These are phyloP conservation scores for Machimus atricapillus DNA, from an alignment of 2,888 invertebrate species.

Conservation along the genomic window DNA sequence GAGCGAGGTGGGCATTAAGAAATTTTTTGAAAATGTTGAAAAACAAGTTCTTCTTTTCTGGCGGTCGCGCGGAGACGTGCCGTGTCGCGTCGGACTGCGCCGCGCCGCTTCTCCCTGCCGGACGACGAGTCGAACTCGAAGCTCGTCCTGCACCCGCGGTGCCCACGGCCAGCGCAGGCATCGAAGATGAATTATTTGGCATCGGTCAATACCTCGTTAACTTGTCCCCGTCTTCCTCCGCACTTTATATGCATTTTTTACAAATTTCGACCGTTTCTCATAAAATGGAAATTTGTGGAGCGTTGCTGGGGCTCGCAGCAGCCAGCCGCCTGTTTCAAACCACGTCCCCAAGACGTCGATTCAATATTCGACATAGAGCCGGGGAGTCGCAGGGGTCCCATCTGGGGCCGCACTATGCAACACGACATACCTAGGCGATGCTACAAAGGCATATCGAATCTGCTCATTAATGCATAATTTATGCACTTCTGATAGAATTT, in stretches of 20 bases:
- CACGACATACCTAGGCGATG: neutral
- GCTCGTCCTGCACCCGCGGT: conserved; percentile 32
- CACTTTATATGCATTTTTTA: conserved; percentile 32
- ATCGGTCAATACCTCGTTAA: conserved; percentile 42
- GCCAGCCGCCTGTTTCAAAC: conserved; percentile 16
- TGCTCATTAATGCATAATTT: conserved; percentile 44
- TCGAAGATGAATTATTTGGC: conserved; percentile 45
- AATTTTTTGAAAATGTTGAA: conserved; percentile 33
- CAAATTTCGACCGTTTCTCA: conserved; percentile 39
- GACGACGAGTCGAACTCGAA: neutral
- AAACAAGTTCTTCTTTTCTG: conserved; percentile 39
- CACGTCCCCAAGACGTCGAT: conserved; percentile 6
- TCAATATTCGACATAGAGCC: neutral
- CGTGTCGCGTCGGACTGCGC: neutral
- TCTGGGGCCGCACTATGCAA: neutral
- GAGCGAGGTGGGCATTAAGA: conserved; percentile 5
- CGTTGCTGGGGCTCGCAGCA: neutral
- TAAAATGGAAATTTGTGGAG: conserved; percentile 41
- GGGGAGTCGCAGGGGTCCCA: neutral
- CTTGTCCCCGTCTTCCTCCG: conserved; percentile 1
- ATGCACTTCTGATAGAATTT: conserved; percentile 42
- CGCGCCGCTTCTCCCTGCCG: neutral
- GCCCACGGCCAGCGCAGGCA: conserved; percentile 33
- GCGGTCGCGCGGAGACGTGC: neutral
- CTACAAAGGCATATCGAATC: conserved; percentile 38